phyloP scores from a whole-genome alignment of 2,888 invertebrate genomes.

The Cheilosia pagana region DNA sequence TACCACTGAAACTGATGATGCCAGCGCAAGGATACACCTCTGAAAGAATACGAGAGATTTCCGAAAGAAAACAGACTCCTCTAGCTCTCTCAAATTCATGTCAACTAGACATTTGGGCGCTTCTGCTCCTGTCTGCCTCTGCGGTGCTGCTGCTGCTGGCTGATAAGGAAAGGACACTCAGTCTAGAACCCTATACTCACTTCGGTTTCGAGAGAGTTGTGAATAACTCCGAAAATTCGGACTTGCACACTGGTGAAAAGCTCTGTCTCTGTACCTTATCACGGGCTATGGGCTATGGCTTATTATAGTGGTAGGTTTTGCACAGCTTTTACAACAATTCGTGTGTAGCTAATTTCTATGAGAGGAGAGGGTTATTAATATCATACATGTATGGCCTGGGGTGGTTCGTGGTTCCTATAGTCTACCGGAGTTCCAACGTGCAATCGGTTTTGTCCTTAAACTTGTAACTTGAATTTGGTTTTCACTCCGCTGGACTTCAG shows the following conservation, averaged over 20 bases:
- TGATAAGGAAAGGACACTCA: conserved; percentile 42
- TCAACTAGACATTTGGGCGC: conserved; percentile 65
- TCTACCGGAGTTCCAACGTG: conserved; percentile 6
- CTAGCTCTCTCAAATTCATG: conserved; percentile 48
- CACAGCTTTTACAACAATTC: conserved; percentile 10
- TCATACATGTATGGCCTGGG: conserved; percentile 29
- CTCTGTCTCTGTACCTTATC: conserved; percentile 1
- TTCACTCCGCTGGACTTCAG: conserved; percentile 45
- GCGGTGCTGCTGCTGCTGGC: conserved; percentile 17
- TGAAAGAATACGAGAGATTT: conserved; percentile 46
- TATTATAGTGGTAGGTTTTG: not conserved
- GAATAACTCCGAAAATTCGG: conserved; percentile 58
- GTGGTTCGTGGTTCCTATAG: not conserved
- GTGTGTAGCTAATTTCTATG: not conserved
- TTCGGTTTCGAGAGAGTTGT: conserved; percentile 1
- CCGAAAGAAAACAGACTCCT: conserved; percentile 56
- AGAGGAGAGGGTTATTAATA: not conserved
- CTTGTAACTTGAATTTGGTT: conserved; percentile 70
- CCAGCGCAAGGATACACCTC: conserved; percentile 66
- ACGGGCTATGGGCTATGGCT: not conserved
- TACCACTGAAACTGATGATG: conserved; percentile 69
- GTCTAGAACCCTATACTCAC: not conserved
- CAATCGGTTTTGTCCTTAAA: conserved; percentile 67
- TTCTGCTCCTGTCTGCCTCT: conserved; percentile 14
- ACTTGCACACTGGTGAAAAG: conserved; percentile 47